These are phyloP conservation scores for Agrochola macilenta DNA, from an alignment of 2,888 invertebrate genomes.

Conservation along the genomic window DNA sequence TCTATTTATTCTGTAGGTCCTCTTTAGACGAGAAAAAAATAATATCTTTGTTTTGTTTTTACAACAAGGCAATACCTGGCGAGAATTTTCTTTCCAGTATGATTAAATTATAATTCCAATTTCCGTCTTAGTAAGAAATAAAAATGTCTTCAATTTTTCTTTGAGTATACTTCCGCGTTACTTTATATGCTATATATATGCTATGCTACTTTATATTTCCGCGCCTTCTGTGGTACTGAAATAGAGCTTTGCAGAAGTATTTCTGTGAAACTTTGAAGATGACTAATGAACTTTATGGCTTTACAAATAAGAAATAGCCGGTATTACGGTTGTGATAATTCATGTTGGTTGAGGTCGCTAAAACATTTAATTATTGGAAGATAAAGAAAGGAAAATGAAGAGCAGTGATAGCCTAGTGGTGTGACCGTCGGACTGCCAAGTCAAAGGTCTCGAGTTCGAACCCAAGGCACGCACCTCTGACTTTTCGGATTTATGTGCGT, in stretches of 20 bases:
- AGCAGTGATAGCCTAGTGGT: no score
- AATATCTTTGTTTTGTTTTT: slow-evolving; percentile 53
- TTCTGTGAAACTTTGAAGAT: slow-evolving; percentile 48
- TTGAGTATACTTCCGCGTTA: no score
- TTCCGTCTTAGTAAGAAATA: slow-evolving; percentile 48
- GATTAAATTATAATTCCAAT: slow-evolving; percentile 65
- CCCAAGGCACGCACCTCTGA: no score
- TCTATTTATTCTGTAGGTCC: slow-evolving; percentile 34
- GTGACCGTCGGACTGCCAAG: no score
- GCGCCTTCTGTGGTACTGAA: slow-evolving; percentile 34
- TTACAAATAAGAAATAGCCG: slow-evolving; percentile 45
- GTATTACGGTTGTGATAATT: slow-evolving; percentile 50
- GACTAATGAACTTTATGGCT: slow-evolving; percentile 58
- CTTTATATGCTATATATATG: no score
- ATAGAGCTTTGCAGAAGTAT: slow-evolving; percentile 42
- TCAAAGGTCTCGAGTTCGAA: no score
- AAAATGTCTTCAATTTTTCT: slow-evolving; percentile 50
- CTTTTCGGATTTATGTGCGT: no score
- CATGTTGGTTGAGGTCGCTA: slow-evolving; percentile 25
- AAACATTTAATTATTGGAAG: slow-evolving; percentile 29
- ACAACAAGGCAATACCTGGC: slow-evolving; percentile 43
- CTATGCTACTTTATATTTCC: no score
- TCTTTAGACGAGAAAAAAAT: slow-evolving; percentile 26
- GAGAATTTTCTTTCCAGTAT: slow-evolving; percentile 48
- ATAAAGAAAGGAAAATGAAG: no score